These are phyloP conservation scores for Parapristionchus giblindavisi DNA, from an alignment of 2,888 invertebrate genomes.

Conservation along the genomic window DNA sequence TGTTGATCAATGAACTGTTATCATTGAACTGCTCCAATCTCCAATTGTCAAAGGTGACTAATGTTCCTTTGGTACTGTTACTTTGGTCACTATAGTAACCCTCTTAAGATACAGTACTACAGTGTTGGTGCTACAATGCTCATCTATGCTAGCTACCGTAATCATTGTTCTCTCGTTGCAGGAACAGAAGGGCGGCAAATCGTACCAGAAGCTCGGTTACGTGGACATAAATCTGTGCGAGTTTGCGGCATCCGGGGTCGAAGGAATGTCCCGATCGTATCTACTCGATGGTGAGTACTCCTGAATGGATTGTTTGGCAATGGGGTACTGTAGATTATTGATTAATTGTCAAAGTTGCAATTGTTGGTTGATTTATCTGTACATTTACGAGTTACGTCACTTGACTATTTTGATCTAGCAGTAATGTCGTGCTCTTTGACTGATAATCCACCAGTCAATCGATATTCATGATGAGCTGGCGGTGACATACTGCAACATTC, in stretches of 20 bases:
- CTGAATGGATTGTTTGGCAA: too few relatives aligned
- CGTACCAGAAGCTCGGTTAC: conserved; percentile 94
- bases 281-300: conserved; percentile 82
- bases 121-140: too few relatives aligned
- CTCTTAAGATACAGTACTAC: too few relatives aligned
- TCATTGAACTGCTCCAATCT: too few relatives aligned
- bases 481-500: neutral
- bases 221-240: conserved; percentile 96
- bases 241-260: conserved; percentile 89
- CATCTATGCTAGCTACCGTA: conserved; percentile 1
- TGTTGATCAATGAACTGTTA: too few relatives aligned
- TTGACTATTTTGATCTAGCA: neutral
- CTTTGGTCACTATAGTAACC: too few relatives aligned
- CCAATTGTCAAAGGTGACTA: too few relatives aligned
- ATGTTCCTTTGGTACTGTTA: too few relatives aligned
- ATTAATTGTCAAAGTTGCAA: neutral
- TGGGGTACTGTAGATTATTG: conserved; percentile 16
- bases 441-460: too few relatives aligned
- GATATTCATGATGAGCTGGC: neutral
- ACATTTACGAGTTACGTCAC: too few relatives aligned
- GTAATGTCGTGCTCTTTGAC: neutral
- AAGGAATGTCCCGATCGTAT: conserved; percentile 81
- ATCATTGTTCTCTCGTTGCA: conserved; percentile 67
- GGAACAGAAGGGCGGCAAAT: conserved; percentile 82
- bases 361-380: neutral